phyloP scores from a whole-genome alignment of 2,113 vertebrate species.

The Hipposideros armiger region DNA sequence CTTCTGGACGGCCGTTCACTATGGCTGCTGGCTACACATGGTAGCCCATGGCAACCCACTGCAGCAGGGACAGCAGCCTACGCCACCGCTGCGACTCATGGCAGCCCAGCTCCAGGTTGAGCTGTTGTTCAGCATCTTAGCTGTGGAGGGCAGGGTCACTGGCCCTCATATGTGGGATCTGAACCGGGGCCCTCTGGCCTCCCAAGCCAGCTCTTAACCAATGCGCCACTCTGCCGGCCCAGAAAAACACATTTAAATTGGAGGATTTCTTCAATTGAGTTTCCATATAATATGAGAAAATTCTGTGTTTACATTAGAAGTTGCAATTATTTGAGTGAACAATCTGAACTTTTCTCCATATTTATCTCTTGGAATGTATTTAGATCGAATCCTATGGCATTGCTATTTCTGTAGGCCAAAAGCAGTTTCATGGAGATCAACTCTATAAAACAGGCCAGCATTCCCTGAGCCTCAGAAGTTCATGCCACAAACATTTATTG shows the following conservation, averaged over 20 bases:
- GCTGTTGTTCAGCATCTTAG: too few species aligned
- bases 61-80: too few species aligned
- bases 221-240: too few species aligned
- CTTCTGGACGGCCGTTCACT: too few species aligned
- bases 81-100: too few species aligned
- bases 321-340: conserved; percentile 11
- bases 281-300: conserved; percentile 35
- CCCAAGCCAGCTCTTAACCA: too few species aligned
- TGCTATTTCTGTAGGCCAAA: neutral
- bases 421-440: neutral
- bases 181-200: too few species aligned
- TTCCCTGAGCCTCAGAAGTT: neutral
- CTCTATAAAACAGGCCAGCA: neutral
- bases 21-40: too few species aligned
- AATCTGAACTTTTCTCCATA: conserved; percentile 44
- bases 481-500: neutral
- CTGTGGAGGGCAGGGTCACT: too few species aligned
- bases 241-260: neutral
- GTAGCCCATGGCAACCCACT: too few species aligned
- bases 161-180: too few species aligned
- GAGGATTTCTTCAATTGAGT: neutral
- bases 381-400: neutral
- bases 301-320: neutral
- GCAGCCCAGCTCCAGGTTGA: too few species aligned
- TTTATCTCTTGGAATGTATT: conserved; percentile 15